Conservation (phyloP, 2,888 invertebrate species). For the Hypselothyrea guttata region DNA sequence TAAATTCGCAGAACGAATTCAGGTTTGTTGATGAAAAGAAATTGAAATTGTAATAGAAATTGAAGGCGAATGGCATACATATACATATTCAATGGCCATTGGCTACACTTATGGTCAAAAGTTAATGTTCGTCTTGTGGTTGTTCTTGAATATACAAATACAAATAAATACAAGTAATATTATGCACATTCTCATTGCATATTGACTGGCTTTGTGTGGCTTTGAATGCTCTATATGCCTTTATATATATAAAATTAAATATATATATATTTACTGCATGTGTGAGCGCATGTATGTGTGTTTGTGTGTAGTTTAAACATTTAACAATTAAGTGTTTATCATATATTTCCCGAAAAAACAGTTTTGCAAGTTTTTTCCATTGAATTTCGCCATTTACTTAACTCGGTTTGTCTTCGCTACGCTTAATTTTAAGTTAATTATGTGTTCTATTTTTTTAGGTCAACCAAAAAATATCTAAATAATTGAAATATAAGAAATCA, state of each 20-base stretch:
- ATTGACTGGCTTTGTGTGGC: slow-evolving; percentile 50
- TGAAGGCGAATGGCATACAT: slow-evolving; percentile 50
- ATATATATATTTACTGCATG: slow-evolving; percentile 29
- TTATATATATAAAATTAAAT: slow-evolving; percentile 30
- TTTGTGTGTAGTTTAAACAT: slow-evolving; percentile 53
- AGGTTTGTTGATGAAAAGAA: slow-evolving; percentile 12
- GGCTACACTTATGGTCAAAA: slow-evolving; percentile 49
- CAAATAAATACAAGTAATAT: slow-evolving; percentile 77
- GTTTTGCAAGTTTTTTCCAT: slow-evolving; percentile 29
- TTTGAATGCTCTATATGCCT: slow-evolving; percentile 48
- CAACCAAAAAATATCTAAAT: slow-evolving; percentile 19
- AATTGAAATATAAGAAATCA: slow-evolving; percentile 19
- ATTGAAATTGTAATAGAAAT: slow-evolving; percentile 32
- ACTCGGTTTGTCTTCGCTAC: slow-evolving; percentile 27
- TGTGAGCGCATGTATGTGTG: slow-evolving; percentile 44
- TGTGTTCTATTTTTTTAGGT: slow-evolving; percentile 24
- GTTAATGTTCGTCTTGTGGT: slow-evolving; percentile 22
- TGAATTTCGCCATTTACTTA: slow-evolving; percentile 2
- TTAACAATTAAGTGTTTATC: slow-evolving; percentile 58
- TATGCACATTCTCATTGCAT: slow-evolving; percentile 38
- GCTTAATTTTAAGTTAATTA: slow-evolving; percentile 37
- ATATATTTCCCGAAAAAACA: slow-evolving; percentile 26
- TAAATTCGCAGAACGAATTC: not conserved
- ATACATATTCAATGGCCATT: slow-evolving; percentile 47
- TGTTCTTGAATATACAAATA: slow-evolving; percentile 73